phyloP scores from a whole-genome alignment of 2,113 vertebrate genomes.

The Bubo blakistoni region DNA sequence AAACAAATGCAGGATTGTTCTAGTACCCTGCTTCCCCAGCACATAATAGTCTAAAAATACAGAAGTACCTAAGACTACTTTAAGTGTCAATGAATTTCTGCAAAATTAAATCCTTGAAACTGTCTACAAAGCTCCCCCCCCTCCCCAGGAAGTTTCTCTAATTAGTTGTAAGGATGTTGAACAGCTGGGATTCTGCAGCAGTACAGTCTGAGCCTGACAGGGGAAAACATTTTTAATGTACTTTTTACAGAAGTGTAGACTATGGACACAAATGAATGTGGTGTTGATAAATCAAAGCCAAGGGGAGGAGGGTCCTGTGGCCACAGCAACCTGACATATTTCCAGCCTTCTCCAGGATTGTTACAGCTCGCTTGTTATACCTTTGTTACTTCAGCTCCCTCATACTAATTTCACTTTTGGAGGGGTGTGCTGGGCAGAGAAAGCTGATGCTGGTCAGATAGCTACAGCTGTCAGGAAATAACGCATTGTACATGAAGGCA shows the following conservation, averaged over 20 bases:
- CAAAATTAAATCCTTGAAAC: background rate
- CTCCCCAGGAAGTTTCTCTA: background rate
- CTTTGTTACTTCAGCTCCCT: background rate
- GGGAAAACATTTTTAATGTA: background rate
- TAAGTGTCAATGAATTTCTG: background rate
- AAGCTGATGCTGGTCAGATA: background rate
- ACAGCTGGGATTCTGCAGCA: background rate
- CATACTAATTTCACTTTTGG: background rate
- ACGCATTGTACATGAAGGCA: fast-evolving
- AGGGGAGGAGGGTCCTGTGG: background rate
- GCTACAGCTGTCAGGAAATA: background rate
- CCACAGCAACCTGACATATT: background rate
- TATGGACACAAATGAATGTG: background rate
- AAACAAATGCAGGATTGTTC: background rate
- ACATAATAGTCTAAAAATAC: background rate
- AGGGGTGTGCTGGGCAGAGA: background rate
- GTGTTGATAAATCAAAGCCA: background rate
- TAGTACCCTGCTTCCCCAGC: background rate
- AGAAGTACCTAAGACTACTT: background rate
- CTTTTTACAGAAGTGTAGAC: background rate
- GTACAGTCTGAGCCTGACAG: background rate
- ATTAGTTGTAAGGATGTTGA: background rate
- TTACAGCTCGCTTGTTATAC: background rate
- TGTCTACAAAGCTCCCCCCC: background rate
- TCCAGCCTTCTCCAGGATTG: background rate